Evolutionary conservation across 2,797 vertebrate genomes (phyloP).

Genomic region (Phataginus tetradactyla): DNA sequence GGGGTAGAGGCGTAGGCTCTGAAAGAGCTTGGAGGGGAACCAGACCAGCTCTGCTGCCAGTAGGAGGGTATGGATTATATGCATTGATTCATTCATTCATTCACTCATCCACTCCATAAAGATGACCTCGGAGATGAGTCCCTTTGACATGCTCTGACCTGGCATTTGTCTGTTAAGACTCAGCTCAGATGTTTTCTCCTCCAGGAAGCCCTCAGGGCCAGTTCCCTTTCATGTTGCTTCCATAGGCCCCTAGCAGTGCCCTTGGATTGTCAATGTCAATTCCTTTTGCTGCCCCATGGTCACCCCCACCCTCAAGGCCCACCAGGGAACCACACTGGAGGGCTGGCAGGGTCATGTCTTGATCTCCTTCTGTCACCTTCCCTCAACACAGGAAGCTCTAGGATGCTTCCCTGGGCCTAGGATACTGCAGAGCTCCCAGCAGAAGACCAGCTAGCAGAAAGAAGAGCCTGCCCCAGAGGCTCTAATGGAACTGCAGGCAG

Average conservation of each 20-base stretch:
- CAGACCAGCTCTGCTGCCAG: background rate
- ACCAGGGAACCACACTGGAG: background rate
- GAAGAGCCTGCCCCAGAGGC: background rate
- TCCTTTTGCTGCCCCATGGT: background rate
- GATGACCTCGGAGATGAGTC: background rate
- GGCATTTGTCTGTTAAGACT: background rate
- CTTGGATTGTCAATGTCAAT: background rate
- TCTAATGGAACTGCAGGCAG: background rate
- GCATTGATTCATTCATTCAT: background rate
- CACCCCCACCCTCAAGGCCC: background rate
- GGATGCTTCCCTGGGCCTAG: background rate
- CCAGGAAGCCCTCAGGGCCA: background rate
- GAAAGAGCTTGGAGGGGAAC: background rate
- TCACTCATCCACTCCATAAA: background rate
- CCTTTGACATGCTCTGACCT: background rate
- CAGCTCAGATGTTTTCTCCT: background rate
- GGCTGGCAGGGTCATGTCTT: background rate
- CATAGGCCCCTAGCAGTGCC: background rate
- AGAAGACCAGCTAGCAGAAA: background rate
- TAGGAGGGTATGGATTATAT: background rate
- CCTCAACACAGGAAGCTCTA: background rate
- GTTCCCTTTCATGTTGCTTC: background rate
- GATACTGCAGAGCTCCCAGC: background rate
- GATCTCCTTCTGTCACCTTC: background rate
- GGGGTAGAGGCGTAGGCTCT: background rate